phyloP scores from a whole-genome alignment of 2,797 vertebrate species.

The Gymnocypris eckloni region DNA sequence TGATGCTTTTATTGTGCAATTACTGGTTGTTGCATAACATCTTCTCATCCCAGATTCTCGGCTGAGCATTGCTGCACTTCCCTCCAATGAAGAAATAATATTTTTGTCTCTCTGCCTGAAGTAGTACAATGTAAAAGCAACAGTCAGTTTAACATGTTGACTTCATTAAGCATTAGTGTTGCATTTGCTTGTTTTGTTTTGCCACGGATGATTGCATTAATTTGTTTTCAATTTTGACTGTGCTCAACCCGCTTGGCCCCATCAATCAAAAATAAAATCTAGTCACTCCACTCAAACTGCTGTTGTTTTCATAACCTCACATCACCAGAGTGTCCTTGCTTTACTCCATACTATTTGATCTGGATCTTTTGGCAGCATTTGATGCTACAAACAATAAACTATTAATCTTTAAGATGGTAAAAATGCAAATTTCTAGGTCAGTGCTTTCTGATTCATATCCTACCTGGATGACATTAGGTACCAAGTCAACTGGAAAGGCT shows the following conservation, averaged over 20 bases:
- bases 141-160: conserved; percentile 14
- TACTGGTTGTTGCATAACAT: conserved; percentile 24
- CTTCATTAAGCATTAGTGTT: conserved; percentile 31
- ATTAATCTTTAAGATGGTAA: conserved; percentile 28
- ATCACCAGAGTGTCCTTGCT: conserved; percentile 11
- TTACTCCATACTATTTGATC: conserved; percentile 20
- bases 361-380: conserved; percentile 34
- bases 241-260: background rate
- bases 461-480: conserved; percentile 10
- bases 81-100: conserved; percentile 20
- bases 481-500: conserved; percentile 30
- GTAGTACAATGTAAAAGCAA: conserved; percentile 18
- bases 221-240: conserved; percentile 18
- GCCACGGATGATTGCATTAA: background rate
- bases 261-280: conserved; percentile 21
- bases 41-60: background rate
- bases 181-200: conserved; percentile 12
- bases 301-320: background rate
- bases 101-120: conserved; percentile 18
- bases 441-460: conserved; percentile 11
- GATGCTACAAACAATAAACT: conserved; percentile 30
- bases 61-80: conserved; percentile 21
- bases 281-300: conserved; percentile 24
- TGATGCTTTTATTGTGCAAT: conserved; percentile 21
- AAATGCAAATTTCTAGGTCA: conserved; percentile 36